phyloP scores from a whole-genome alignment of 2,888 invertebrate genomes.

The Aethes cnicana region DNA sequence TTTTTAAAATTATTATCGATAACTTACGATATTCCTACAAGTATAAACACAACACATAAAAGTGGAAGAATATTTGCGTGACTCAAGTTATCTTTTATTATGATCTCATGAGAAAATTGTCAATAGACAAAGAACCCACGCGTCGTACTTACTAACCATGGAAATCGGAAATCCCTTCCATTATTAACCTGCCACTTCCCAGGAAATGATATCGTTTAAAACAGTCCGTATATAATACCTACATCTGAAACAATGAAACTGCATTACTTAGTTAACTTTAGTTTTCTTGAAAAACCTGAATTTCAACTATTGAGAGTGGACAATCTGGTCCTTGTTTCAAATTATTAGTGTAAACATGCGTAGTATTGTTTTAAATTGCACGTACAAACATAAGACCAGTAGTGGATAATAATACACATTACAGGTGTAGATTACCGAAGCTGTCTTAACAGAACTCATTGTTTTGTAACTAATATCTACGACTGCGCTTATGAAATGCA shows the following conservation, averaged over 20 bases:
- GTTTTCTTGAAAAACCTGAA: conserved; percentile 69
- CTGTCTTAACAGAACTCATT: conserved; percentile 24
- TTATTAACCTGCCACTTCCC: conserved; percentile 68
- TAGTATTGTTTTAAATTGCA: conserved; percentile 53
- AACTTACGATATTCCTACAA: not conserved
- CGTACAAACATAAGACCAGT: conserved; percentile 10
- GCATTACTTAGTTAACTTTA: conserved; percentile 53
- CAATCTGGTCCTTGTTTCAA: conserved; percentile 65
- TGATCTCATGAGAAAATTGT: conserved; percentile 64
- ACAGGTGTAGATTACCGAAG: conserved; percentile 4
- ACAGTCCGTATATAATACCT: conserved; percentile 41
- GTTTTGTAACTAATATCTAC: conserved; percentile 13
- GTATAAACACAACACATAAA: conserved; percentile 9
- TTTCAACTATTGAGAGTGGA: conserved; percentile 52
- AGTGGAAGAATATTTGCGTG: conserved; percentile 46
- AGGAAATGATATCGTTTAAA: conserved; percentile 55
- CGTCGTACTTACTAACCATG: conserved; percentile 51
- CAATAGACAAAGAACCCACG: conserved; percentile 57
- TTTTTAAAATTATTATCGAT: no score
- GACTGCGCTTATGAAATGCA: conserved; percentile 33
- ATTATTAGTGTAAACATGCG: conserved; percentile 52
- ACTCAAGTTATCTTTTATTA: conserved; percentile 50
- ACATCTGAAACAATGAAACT: conserved; percentile 63
- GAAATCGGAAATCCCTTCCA: conserved; percentile 74
- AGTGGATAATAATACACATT: conserved; percentile 12